phyloP scores from a whole-genome alignment of 2,113 vertebrate genomes.

The Platichthys stellatus region DNA sequence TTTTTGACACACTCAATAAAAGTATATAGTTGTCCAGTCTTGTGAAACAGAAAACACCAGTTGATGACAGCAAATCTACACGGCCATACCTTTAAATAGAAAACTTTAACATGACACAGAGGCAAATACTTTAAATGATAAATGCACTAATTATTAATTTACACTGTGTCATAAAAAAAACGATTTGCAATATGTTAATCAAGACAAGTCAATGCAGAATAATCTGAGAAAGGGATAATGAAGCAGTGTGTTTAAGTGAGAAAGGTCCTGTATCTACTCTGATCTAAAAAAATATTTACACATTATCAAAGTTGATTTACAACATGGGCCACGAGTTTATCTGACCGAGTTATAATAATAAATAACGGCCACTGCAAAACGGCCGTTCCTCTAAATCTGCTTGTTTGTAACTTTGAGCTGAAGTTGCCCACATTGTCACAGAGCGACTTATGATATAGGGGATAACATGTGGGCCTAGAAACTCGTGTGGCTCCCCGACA shows the following conservation, averaged over 20 bases:
- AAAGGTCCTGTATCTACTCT: not conserved
- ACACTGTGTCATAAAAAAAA: too few relatives aligned
- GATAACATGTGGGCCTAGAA: slow-evolving; percentile 8
- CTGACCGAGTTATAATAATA: not conserved
- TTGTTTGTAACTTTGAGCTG: not conserved
- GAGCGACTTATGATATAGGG: not conserved
- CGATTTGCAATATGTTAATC: too few relatives aligned
- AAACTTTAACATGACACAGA: not conserved
- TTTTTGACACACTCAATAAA: too few relatives aligned
- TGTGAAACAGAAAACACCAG: too few relatives aligned
- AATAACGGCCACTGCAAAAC: not conserved
- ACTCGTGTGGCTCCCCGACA: not conserved
- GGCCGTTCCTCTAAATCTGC: not conserved
- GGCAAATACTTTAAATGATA: not conserved
- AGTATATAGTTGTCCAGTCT: too few relatives aligned
- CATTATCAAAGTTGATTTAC: not conserved
- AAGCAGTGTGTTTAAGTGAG: not conserved
- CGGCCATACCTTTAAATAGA: not conserved
- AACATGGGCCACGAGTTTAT: not conserved
- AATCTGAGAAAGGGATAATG: not conserved
- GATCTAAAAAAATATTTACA: not conserved
- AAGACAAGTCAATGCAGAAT: too few relatives aligned
- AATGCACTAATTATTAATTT: not conserved
- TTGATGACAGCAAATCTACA: not conserved
- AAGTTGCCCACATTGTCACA: not conserved